A percentile compares a stretch with the other conserved stretches of the same genome.
phyloP scores from a whole-genome alignment of 2,797 vertebrate genomes.

The Chelon auratus region DNA sequence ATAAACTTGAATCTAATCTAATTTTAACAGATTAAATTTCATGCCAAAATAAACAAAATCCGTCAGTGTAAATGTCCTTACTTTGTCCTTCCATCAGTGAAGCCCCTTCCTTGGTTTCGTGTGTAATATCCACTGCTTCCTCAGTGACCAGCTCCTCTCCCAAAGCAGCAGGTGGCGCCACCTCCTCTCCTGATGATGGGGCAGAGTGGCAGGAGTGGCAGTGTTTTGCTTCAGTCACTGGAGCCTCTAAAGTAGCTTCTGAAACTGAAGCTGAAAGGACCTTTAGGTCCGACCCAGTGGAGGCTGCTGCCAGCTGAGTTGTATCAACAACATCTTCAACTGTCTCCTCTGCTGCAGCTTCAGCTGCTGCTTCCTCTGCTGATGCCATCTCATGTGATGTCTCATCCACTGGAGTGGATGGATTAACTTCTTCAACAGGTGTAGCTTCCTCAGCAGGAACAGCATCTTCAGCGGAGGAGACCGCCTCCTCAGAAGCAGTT shows the following conservation, averaged over 20 bases:
- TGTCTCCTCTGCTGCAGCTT: slow-evolving; percentile 19
- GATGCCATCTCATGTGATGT: background rate
- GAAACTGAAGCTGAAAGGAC: slow-evolving; percentile 33
- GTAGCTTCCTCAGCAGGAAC: slow-evolving; percentile 12
- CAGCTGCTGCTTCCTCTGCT: slow-evolving; percentile 28
- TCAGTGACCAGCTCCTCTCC: slow-evolving; percentile 30
- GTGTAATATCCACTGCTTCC: slow-evolving; percentile 1
- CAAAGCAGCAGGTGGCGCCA: slow-evolving; percentile 41
- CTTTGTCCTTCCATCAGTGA: slow-evolving; percentile 46
- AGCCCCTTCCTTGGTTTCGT: slow-evolving; percentile 32
- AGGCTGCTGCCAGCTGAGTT: slow-evolving; percentile 58
- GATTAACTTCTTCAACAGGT: slow-evolving; percentile 18
- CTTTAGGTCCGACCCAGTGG: slow-evolving; percentile 41
- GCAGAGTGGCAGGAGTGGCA: slow-evolving; percentile 62
- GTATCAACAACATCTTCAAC: slow-evolving; percentile 13
- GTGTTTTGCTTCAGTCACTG: slow-evolving; percentile 12
- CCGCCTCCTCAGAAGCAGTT: slow-evolving; percentile 11
- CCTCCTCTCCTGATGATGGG: slow-evolving; percentile 40
- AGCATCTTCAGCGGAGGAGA: slow-evolving; percentile 9
- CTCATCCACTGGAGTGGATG: slow-evolving; percentile 3
- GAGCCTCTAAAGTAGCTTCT: slow-evolving; percentile 29
- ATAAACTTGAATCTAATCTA: too few species aligned
- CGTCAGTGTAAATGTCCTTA: slow-evolving; percentile 45
- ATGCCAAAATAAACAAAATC: too few species aligned
- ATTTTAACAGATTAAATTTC: too few species aligned